phyloP scores from a whole-genome alignment of 2,797 vertebrate genomes.

The Anguilla megastoma region DNA sequence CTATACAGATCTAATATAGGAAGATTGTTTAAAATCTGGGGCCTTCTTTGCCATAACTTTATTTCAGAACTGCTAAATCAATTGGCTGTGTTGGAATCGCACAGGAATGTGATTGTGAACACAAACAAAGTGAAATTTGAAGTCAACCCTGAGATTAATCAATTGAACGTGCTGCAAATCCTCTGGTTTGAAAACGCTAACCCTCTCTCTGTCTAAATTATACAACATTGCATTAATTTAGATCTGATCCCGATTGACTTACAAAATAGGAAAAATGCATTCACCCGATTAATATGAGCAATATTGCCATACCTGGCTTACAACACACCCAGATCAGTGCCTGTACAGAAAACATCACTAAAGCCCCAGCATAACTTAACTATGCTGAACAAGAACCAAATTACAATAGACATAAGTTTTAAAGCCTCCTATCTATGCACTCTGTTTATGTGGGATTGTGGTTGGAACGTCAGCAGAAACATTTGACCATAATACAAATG shows the following conservation, averaged over 20 bases:
- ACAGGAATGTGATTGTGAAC: constrained; percentile 23
- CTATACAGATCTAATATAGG: background rate
- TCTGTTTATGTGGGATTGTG: constrained; percentile 15
- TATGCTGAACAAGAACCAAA: constrained; percentile 4
- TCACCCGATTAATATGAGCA: background rate
- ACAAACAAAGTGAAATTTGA: constrained; percentile 43
- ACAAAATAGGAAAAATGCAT: background rate
- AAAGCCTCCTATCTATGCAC: constrained; percentile 13
- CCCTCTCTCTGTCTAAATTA: background rate
- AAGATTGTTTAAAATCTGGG: constrained; percentile 4
- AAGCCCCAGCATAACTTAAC: background rate
- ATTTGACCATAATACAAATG: constrained; percentile 27
- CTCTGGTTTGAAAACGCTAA: background rate
- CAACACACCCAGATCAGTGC: background rate
- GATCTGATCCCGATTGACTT: background rate
- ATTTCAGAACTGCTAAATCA: background rate
- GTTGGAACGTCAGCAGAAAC: background rate
- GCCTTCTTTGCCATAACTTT: background rate
- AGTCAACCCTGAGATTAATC: constrained; percentile 45
- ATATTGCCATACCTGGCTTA: background rate
- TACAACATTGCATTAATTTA: background rate
- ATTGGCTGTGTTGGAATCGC: background rate
- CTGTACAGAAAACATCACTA: background rate
- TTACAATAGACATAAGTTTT: background rate
- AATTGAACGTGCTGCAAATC: background rate